Evolutionary conservation across 2,113 vertebrate genomes (phyloP), one percentile per base, ranked within the genome.

Genomic region (Brachyistius frenatus): DNA sequence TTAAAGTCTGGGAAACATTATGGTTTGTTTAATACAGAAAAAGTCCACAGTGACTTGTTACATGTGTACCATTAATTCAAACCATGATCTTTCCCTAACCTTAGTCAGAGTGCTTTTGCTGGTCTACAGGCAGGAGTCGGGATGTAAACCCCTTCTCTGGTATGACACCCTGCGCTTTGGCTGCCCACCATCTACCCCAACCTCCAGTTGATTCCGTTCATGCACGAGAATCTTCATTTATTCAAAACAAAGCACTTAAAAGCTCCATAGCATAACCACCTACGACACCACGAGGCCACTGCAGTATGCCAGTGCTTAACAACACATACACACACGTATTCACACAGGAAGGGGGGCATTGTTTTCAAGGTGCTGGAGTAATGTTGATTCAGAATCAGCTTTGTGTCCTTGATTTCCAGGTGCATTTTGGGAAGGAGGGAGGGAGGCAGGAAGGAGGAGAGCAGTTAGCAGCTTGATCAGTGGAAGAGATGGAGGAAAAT

Each of bases 321-420:
- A 37, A 52, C 44, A 69, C 15, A 66, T n/a, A 41, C 46, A 52
- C 61, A 44, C 60, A 76, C 54, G 47, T 53, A 31, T 23, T 23
- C 50, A 44, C 57, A 53, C 11, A 50, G 14, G n/a, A 68, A 13
- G 56, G 41, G 60, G 55, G 16, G 52, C 33, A 64, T 78, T 62
- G 53, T 67, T 68, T 16, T 1, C n/a, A 44, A 76, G 65, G 37
- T 81, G 77, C 65, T 73, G 56, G 57, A 56, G 33, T 33, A 41
- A 66, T 8, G 0, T 66, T 77, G 66, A 74, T 66, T 71, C 31
- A 32, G 57, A 58, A 49, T 73, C 32, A 78, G 62, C 58, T 80
- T 66, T 83, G 53, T 88, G 83, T 68, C 65, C 63, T 89, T 88
- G 83, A 52, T 80, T 76, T 83, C 87, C 85, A 35, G 33, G 68